Evolutionary conservation across 1,140 invertebrate genomes (phyloP).

Genomic region (Dreissena polymorpha): DNA sequence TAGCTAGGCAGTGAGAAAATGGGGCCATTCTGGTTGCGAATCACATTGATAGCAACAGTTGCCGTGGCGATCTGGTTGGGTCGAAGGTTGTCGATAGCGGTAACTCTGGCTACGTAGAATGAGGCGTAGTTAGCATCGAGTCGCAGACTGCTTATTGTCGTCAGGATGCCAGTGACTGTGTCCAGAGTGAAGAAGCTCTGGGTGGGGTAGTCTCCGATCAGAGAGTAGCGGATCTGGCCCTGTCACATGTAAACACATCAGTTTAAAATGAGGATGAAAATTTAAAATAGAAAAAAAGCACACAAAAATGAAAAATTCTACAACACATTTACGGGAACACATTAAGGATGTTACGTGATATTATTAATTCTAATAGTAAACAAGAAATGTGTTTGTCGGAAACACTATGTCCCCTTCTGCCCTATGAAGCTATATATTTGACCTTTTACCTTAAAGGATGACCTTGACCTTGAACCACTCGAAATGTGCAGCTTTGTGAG

Average conservation of each 20-base stretch:
- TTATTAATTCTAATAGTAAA: too few relatives aligned
- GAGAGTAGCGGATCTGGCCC: constrained; percentile 61
- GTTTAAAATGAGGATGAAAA: neutral
- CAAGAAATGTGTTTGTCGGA: too few relatives aligned
- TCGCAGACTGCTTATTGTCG: constrained; percentile 45
- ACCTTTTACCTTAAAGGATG: too few relatives aligned
- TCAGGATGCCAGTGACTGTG: constrained; percentile 45
- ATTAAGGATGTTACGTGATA: too few relatives aligned
- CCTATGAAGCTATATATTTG: too few relatives aligned
- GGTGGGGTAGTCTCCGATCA: constrained; percentile 67
- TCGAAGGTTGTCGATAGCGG: constrained; percentile 92
- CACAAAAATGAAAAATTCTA: too few relatives aligned
- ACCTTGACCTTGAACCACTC: too few relatives aligned
- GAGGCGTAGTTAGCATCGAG: constrained; percentile 13
- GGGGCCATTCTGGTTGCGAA: constrained; percentile 86
- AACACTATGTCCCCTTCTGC: too few relatives aligned
- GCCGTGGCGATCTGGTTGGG: constrained; percentile 90
- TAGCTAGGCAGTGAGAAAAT: constrained; percentile 84
- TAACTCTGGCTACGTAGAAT: constrained; percentile 80
- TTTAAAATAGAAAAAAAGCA: neutral
- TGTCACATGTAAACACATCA: constrained; percentile 21
- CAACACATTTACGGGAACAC: too few relatives aligned
- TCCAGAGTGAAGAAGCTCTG: constrained; percentile 66
- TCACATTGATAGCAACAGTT: constrained; percentile 90
- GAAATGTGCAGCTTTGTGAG: too few relatives aligned